Base-by-base conservation (phyloP, 1,140 invertebrate species). In the Colletes latitarsis region DNA sequence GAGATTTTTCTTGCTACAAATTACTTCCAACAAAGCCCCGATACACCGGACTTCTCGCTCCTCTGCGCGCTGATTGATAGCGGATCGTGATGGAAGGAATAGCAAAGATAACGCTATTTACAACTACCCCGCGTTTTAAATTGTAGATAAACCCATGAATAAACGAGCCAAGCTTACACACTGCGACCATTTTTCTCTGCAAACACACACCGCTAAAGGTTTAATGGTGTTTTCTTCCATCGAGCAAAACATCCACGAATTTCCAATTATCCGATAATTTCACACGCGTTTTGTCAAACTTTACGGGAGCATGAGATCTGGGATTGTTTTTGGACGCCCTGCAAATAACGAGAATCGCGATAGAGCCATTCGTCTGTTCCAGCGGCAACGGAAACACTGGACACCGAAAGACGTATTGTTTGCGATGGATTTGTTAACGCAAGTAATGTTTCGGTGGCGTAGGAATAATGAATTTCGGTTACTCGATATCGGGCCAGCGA, bases 71-170 rank as follows among this genome's bases (percentile, higher is more conserved):
- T 78, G 76, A 78, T 78, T 64, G 76, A 78, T 78, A 64, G 68
- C 39, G 58, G 68, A 78, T 78, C 58, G 21, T 62, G 69, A 64
- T 78, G 39, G 49, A 63, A 57, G 30, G 58, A 72, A 78, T 72
- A 9, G 41, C 76, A 30, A 78, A 72, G 76, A 78, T 78, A 78
- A 78, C 58, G 43, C 19, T 78, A 39, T 78, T 78, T 78, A 78
- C 68, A 64, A 58, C 75, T 19, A 52, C 43, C 5, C 5, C n/a
- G 9, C 41, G 30, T 39, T 78, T 63, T 72, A 72, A 78, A 71
- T 78, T 53, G 39, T 17, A 39, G 49, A 39, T 71, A 63, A 71
- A 71, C 52, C 46, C 63, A 8, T 12, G 39, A 41, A 78, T 15
- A 41, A 53, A 63, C 19, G 55, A 30, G 19, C 39, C 19, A 3